These are phyloP conservation scores for Phrynocephalus forsythii DNA, from an alignment of 2,797 vertebrate species.

Conservation along the genomic window DNA sequence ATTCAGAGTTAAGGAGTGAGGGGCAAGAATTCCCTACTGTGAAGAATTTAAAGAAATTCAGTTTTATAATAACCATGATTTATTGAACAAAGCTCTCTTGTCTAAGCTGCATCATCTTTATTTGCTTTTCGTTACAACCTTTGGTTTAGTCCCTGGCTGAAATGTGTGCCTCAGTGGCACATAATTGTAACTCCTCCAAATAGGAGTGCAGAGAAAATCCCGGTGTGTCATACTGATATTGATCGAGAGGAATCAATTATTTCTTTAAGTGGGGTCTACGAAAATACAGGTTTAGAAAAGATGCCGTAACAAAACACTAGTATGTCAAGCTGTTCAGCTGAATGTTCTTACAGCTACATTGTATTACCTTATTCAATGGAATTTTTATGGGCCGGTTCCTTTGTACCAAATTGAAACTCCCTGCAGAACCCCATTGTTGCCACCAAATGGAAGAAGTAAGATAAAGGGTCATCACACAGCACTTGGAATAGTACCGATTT, in stretches of 20 bases:
- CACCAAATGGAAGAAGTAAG: neutral
- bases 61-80: conserved; percentile 5
- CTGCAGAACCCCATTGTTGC: neutral
- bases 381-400: neutral
- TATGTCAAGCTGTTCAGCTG: neutral
- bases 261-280: neutral
- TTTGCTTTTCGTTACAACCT: neutral
- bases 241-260: neutral
- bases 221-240: neutral
- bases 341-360: neutral
- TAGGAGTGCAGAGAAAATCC: neutral
- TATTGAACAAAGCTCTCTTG: conserved; percentile 12
- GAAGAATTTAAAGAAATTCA: neutral
- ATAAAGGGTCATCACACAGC: neutral
- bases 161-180: neutral
- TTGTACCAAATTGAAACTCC: neutral
- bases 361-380: neutral
- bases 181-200: neutral
- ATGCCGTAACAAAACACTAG: neutral
- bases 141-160: neutral
- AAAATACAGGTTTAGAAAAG: neutral
- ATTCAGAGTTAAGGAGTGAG: neutral
- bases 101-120: neutral
- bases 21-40: neutral
- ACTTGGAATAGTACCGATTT: neutral